A percentile compares a stretch with the other conserved stretches of the same genome.
phyloP scores from a whole-genome alignment of 1,140 invertebrate species.

The Muscidifurax raptorellus region DNA sequence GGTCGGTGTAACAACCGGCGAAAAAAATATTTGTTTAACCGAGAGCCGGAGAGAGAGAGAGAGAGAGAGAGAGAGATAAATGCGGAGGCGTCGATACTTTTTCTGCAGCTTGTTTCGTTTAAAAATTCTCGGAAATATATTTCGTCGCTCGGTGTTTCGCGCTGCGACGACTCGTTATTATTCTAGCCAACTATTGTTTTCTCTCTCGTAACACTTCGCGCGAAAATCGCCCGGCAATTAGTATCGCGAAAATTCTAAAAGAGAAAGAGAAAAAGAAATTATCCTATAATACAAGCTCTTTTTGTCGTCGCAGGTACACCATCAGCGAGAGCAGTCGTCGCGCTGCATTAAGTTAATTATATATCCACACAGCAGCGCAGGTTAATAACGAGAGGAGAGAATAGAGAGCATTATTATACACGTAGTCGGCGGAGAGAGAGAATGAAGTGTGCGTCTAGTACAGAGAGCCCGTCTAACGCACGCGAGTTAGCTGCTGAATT shows the following conservation, averaged over 20 bases:
- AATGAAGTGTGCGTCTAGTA: not conserved
- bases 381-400: conserved; percentile 1
- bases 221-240: not conserved
- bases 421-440: not conserved
- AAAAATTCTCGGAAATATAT: too few species aligned
- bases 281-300: not conserved
- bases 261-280: not conserved
- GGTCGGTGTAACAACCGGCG: not conserved
- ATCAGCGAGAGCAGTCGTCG: not conserved
- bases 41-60: too few species aligned
- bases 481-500: not conserved
- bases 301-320: not conserved
- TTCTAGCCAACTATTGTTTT: too few species aligned
- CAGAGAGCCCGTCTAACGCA: not conserved
- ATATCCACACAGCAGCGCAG: not conserved
- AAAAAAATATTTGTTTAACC: not conserved
- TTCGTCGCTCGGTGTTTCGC: too few species aligned
- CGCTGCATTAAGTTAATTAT: conserved; percentile 27
- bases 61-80: too few species aligned
- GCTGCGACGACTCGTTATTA: too few species aligned
- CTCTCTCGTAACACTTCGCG: too few species aligned
- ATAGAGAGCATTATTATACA: not conserved
- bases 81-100: too few species aligned
- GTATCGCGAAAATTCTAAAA: not conserved
- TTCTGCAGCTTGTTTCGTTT: too few species aligned